Evolutionary conservation across 2,888 invertebrate species (phyloP), one percentile per base, ranked within the genome.

Genomic region (Drosophila hamatofila): DNA sequence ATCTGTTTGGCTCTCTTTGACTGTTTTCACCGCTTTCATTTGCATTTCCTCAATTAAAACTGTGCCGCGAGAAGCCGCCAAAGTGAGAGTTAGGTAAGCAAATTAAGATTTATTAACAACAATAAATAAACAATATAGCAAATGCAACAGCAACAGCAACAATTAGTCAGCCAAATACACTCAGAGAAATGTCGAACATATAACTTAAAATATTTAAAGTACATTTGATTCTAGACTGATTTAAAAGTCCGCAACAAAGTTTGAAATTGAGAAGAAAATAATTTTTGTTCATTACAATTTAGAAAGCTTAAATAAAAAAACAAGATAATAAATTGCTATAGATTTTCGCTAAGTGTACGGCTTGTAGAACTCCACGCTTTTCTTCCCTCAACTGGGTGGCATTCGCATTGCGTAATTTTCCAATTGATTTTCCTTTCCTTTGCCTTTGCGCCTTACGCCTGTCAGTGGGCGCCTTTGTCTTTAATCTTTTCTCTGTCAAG

Each of bases 61-160:
- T 1, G 57, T 18, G 57, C 62, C 56, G 79, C 65, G 70, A 51
- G 73, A 71, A 68, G 79, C 88, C 85, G 80, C 80, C 89, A 89
- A 87, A 89, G 89, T 52, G 48, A 62, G 64, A 65, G 60, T 72
- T 62, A 70, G 69, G 89, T 85, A 85, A 88, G 81, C 89, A 80
- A 89, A 83, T 81, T 87, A 80, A 87, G 88, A 90, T 89, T 91
- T 90, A 90, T 91, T 90, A 82, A 76, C 75, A 67, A 67, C 75
- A 77, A 73, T 83, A 80, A 86, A 84, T 84, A 89, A 87, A 87
- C 85, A 89, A 70, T 74, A 81, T 66, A 39, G 48, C n/a, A 37
- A 46, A 35, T 51, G 18, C 6, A 46, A 18, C 37, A 27, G 18
- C 6, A 46, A 18, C 37, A 27, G 30, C n/a, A 71, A 64, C 27